These are phyloP conservation scores for Frankliniella fusca DNA, from an alignment of 2,888 invertebrate species.

Conservation along the genomic window DNA sequence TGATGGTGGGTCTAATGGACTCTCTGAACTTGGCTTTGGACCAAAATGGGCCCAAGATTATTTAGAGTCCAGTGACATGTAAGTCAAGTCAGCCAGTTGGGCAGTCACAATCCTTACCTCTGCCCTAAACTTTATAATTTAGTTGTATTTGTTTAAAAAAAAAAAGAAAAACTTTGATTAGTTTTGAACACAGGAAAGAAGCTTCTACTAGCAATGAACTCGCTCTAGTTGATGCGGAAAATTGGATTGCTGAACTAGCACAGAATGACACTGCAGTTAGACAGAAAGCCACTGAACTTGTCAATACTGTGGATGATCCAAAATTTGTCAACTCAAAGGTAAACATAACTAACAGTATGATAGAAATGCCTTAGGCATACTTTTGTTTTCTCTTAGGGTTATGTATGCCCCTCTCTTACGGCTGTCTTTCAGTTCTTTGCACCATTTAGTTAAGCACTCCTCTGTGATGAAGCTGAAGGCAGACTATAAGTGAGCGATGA, in stretches of 20 bases:
- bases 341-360: conserved; percentile 34
- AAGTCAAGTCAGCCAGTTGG: conserved; percentile 24
- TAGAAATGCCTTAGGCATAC: neutral
- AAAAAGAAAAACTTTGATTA: neutral
- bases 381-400: conserved; percentile 29
- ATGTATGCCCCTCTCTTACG: too few relatives aligned
- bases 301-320: conserved; percentile 59
- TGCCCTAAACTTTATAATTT: neutral
- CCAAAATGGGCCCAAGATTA: conserved; percentile 64
- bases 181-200: neutral
- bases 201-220: neutral
- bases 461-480: too few relatives aligned
- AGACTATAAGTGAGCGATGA: too few relatives aligned
- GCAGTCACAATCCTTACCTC: neutral
- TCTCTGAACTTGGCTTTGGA: conserved; percentile 49
- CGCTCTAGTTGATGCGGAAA: neutral
- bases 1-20: conserved; percentile 42
- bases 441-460: too few relatives aligned
- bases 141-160: neutral
- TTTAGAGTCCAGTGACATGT: conserved; percentile 43
- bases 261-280: neutral
- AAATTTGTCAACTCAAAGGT: conserved; percentile 68
- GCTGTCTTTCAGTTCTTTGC: too few relatives aligned
- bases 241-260: neutral
- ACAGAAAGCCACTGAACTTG: conserved; percentile 53